Conservation (phyloP, 1,140 invertebrate genomes). For the Drosophila repleta region DNA sequence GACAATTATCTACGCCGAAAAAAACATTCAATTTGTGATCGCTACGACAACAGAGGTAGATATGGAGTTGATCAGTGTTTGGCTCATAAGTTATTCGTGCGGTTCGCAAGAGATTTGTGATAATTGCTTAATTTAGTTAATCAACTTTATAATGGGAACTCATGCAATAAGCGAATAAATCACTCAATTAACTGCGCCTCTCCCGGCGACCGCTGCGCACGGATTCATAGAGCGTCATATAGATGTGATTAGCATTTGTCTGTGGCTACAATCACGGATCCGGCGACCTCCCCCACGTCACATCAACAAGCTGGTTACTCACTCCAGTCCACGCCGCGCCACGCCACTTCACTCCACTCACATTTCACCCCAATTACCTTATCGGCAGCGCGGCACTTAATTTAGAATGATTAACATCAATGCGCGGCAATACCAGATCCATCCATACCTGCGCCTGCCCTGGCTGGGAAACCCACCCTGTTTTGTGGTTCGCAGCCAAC, state of each 20-base stretch:
- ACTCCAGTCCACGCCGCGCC: slow-evolving; percentile 30
- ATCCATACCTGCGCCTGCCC: slow-evolving; percentile 13
- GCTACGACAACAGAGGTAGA: slow-evolving; percentile 22
- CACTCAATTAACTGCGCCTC: slow-evolving; percentile 58
- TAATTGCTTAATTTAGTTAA: slow-evolving; percentile 79
- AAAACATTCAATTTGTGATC: slow-evolving; percentile 66
- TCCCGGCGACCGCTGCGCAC: slow-evolving; percentile 16
- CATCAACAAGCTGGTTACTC: slow-evolving; percentile 41
- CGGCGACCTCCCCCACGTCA: slow-evolving; percentile 13
- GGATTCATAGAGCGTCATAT: slow-evolving; percentile 19
- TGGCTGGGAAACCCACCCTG: slow-evolving; percentile 47
- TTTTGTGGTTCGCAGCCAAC: slow-evolving; percentile 43
- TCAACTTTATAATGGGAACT: slow-evolving; percentile 57
- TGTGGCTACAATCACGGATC: slow-evolving; percentile 6
- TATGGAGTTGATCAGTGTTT: slow-evolving; percentile 19
- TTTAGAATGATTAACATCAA: slow-evolving; percentile 82
- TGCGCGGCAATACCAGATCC: slow-evolving; percentile 31
- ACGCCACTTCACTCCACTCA: slow-evolving; percentile 43
- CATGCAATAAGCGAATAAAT: slow-evolving; percentile 80
- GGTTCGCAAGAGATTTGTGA: slow-evolving; percentile 39
- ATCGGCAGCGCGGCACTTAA: slow-evolving; percentile 80
- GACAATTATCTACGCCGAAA: slow-evolving; percentile 53
- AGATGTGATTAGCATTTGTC: slow-evolving; percentile 47
- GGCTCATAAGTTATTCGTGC: slow-evolving; percentile 25
- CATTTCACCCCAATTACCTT: slow-evolving; percentile 83